phyloP scores from a whole-genome alignment of 2,797 vertebrate species.

The Pseudotriccus pelzelni region DNA sequence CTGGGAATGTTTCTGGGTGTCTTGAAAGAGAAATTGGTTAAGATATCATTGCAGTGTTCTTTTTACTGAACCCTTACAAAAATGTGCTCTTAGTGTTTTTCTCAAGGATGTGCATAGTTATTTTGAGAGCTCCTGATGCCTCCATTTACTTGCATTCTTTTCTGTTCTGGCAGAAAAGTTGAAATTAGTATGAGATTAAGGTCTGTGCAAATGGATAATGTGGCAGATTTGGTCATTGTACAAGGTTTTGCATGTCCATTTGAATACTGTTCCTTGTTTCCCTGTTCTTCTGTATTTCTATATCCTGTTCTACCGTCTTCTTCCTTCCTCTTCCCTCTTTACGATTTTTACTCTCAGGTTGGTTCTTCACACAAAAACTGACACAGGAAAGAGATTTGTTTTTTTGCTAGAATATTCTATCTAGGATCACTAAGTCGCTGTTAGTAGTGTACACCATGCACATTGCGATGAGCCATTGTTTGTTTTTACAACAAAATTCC shows the following conservation, averaged over 20 bases:
- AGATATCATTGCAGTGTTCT: not conserved
- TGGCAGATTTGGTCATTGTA: not conserved
- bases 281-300: not conserved
- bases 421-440: not conserved
- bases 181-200: not conserved
- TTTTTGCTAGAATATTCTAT: not conserved
- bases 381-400: not conserved
- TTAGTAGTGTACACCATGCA: not conserved
- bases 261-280: not conserved
- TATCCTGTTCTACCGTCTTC: not conserved
- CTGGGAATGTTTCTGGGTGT: not conserved
- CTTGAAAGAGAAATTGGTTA: not conserved
- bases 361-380: not conserved
- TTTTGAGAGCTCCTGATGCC: not conserved
- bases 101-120: not conserved
- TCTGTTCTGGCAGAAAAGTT: not conserved
- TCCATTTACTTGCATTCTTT: not conserved
- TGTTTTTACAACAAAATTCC: slow-evolving; percentile 58
- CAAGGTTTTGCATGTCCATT: not conserved
- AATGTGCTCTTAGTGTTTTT: not conserved
- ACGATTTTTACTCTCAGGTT: not conserved
- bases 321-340: not conserved
- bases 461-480: slow-evolving; percentile 29
- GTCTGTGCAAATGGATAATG: not conserved
- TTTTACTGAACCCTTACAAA: not conserved